A percentile compares a stretch with the other conserved stretches of the same genome.
phyloP scores from a whole-genome alignment of 2,113 vertebrate genomes.

The Mohoua ochrocephala region DNA sequence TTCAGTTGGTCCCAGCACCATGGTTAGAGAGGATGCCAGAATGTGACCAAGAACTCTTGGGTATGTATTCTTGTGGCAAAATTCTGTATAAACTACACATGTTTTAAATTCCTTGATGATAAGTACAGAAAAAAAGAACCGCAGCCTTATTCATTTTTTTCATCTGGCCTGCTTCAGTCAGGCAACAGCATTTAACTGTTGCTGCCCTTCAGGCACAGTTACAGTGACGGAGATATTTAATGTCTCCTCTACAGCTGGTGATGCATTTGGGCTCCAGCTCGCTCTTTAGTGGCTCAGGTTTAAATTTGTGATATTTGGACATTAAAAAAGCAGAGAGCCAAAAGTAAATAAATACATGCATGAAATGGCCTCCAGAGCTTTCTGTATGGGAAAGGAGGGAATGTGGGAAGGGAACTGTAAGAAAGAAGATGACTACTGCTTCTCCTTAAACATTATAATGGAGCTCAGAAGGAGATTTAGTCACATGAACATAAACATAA shows the following conservation, averaged over 20 bases:
- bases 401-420: neutral
- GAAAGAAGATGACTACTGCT: neutral
- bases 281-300: neutral
- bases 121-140: neutral
- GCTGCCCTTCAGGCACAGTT: neutral
- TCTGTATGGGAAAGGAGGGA: neutral
- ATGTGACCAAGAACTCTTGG: neutral
- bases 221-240: neutral
- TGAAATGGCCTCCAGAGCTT: neutral
- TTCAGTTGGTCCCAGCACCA: neutral
- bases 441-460: neutral
- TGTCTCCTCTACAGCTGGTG: neutral
- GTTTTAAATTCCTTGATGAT: neutral
- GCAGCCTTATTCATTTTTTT: neutral
- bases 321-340: neutral
- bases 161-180: neutral
- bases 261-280: neutral
- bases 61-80: neutral
- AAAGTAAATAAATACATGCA: neutral
- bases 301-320: neutral
- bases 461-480: neutral
- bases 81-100: neutral
- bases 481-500: neutral
- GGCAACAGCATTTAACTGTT: neutral
- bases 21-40: neutral